These are phyloP conservation scores for Andrena trimmerana DNA, from an alignment of 2,888 invertebrate genomes.

Conservation along the genomic window DNA sequence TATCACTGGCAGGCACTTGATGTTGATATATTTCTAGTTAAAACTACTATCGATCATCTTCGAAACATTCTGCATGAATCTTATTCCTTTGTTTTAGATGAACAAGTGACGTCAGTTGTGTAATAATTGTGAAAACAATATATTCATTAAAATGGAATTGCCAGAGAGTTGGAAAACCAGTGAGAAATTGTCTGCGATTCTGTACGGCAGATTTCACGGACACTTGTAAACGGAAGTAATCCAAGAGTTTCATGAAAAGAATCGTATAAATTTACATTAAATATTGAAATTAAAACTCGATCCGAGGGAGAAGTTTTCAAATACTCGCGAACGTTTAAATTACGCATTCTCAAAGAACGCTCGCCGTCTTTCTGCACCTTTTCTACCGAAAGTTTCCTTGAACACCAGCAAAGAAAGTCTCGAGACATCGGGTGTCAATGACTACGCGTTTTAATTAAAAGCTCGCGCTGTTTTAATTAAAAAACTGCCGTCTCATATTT, in stretches of 20 bases:
- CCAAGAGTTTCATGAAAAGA: not conserved
- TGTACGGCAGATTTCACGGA: not conserved
- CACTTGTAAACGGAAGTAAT: not conserved
- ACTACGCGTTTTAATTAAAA: conserved; percentile 49
- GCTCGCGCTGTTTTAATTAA: conserved; percentile 39
- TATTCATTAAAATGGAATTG: no score
- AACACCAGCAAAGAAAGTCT: conserved; percentile 1
- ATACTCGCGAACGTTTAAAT: conserved; percentile 34
- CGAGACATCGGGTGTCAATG: conserved; percentile 15
- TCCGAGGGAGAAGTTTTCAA: not conserved
- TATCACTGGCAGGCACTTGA: not conserved
- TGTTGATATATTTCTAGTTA: no score
- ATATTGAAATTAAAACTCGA: conserved; percentile 12
- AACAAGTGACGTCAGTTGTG: no score
- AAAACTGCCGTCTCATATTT: conserved; percentile 38
- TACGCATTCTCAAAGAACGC: conserved; percentile 13
- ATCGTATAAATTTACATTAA: conserved; percentile 14
- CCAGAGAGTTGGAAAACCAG: no score
- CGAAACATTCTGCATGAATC: no score
- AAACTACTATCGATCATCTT: no score
- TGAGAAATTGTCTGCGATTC: no score
- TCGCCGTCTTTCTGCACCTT: not conserved
- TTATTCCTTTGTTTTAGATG: no score
- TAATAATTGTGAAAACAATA: no score
- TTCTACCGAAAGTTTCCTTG: conserved; percentile 1